A percentile compares a stretch with the other conserved stretches of the same genome.
Conservation (phyloP, 2,113 vertebrate genomes). For the Anolis sagrei region DNA sequence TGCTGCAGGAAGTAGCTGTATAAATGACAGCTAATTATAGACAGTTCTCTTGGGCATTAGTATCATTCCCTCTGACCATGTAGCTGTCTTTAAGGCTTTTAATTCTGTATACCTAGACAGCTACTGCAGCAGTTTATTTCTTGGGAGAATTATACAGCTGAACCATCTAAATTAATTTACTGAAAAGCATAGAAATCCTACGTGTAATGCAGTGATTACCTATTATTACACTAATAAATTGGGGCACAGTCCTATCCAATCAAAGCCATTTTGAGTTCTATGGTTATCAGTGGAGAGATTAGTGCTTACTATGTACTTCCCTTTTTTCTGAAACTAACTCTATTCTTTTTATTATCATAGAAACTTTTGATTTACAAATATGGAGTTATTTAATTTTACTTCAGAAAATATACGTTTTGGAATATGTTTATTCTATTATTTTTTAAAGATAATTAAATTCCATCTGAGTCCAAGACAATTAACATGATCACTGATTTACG, state of each 20-base stretch:
- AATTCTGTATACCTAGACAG: conserved; percentile 37
- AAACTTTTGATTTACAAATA: not conserved
- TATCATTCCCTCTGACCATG: conserved; percentile 62
- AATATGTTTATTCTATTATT: not conserved
- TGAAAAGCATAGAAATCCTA: conserved; percentile 64
- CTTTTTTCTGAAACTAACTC: not conserved
- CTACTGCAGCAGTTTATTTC: conserved; percentile 45
- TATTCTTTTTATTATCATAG: not conserved
- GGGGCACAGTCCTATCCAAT: conserved; percentile 6
- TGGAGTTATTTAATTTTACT: not conserved
- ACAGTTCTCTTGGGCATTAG: conserved; percentile 63
- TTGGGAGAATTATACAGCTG: conserved; percentile 61
- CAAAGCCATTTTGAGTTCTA: conserved; percentile 52
- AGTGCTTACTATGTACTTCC: not conserved
- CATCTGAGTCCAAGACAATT: not conserved
- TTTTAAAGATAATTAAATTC: not conserved
- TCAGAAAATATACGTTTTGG: not conserved
- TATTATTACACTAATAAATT: conserved; percentile 58
- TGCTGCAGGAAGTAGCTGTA: conserved; percentile 62
- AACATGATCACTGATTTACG: not conserved
- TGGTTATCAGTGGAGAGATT: conserved; percentile 15
- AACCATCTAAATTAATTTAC: conserved; percentile 57
- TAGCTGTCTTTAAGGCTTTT: conserved; percentile 60
- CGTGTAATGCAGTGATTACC: conserved; percentile 55
- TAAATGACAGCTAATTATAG: conserved; percentile 73